These are phyloP conservation scores for Loripinus fragilis DNA, from an alignment of 2,888 invertebrate genomes.

Conservation along the genomic window DNA sequence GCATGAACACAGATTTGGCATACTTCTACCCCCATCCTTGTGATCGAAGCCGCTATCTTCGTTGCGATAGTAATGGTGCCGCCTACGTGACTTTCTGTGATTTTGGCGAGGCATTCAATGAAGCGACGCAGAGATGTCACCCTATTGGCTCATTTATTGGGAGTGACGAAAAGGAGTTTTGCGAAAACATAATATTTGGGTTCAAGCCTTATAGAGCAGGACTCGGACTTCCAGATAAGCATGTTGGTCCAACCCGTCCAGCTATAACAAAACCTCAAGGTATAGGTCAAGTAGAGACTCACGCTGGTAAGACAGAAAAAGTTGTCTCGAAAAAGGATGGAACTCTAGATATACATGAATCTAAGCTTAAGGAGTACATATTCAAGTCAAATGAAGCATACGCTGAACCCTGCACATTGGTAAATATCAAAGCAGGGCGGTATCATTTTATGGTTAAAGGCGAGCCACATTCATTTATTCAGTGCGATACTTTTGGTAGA, in stretches of 20 bases:
- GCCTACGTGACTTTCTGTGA: constrained; percentile 35
- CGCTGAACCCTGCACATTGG: constrained; percentile 46
- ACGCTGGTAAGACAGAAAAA: background rate
- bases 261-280: background rate
- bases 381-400: constrained; percentile 7
- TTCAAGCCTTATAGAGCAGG: constrained; percentile 14
- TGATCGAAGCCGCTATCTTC: constrained; percentile 40
- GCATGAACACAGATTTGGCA: constrained; percentile 29
- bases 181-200: constrained; percentile 41
- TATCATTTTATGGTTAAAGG: constrained; percentile 40
- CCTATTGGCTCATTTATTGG: constrained; percentile 17
- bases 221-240: too few species aligned
- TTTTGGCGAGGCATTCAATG: constrained; percentile 23
- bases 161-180: constrained; percentile 21
- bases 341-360: background rate
- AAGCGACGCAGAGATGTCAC: constrained; percentile 32
- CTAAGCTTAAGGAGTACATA: background rate
- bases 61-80: constrained; percentile 26
- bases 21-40: constrained; percentile 52
- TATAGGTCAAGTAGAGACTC: too few species aligned
- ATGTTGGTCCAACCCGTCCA: too few species aligned
- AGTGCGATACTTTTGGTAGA: constrained; percentile 44
- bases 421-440: constrained; percentile 37
- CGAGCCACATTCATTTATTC: constrained; percentile 44
- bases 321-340: background rate